phyloP scores from a whole-genome alignment of 2,888 invertebrate genomes.

The Andrena chrysosceles region DNA sequence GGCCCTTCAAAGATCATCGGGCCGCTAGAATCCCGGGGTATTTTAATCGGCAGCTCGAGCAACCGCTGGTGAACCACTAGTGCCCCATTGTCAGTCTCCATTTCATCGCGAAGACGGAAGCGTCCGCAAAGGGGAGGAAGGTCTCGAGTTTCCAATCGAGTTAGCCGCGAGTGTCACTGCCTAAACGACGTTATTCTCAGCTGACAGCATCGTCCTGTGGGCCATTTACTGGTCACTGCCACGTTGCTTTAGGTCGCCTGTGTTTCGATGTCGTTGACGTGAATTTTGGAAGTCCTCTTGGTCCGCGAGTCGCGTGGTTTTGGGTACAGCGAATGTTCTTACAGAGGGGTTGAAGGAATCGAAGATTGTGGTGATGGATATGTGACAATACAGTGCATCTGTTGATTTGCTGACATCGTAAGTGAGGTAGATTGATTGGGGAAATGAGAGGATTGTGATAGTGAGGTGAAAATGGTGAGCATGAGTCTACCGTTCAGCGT shows the following conservation, averaged over 20 bases:
- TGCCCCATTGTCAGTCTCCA: too few relatives aligned
- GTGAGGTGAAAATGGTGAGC: conserved; percentile 73
- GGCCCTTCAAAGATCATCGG: neutral
- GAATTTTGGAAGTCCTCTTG: neutral
- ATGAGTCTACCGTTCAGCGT: conserved; percentile 85
- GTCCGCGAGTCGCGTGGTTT: neutral
- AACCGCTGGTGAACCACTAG: too few relatives aligned
- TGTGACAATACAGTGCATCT: neutral
- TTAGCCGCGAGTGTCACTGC: conserved; percentile 23
- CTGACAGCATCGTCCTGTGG: conserved; percentile 44
- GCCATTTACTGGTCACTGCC: conserved; percentile 52
- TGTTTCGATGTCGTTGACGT: conserved; percentile 7
- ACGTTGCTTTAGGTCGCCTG: conserved; percentile 48
- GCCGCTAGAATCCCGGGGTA: neutral
- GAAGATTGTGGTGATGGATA: neutral
- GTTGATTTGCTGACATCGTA: conserved; percentile 5
- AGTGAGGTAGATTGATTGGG: neutral
- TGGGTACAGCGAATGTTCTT: too few relatives aligned
- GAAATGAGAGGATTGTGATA: neutral
- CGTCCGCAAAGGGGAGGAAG: conserved; percentile 28
- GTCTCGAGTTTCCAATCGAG: conserved; percentile 30
- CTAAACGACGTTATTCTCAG: conserved; percentile 56
- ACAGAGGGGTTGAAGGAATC: too few relatives aligned
- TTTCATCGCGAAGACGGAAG: conserved; percentile 21
- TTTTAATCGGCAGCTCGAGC: neutral